These are phyloP conservation scores for Nesogale talazaci DNA, from an alignment of 2,113 vertebrate species.

Conservation along the genomic window DNA sequence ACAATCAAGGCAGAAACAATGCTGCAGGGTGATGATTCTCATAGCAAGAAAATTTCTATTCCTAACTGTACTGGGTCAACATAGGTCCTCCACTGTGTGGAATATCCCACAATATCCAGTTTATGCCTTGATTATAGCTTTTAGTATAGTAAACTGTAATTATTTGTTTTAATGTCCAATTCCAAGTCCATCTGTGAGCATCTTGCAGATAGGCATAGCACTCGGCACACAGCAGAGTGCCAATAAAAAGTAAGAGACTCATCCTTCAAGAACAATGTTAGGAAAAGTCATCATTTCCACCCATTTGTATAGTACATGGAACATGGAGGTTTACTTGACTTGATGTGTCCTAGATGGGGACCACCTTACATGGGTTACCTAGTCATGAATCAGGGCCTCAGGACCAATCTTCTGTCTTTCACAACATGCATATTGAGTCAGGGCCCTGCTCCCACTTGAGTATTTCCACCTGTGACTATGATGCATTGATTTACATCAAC, in stretches of 20 bases:
- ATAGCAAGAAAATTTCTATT: neutral
- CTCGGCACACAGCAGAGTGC: neutral
- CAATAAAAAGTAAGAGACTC: neutral
- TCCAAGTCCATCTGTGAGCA: neutral
- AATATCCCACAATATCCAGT: neutral
- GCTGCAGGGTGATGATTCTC: neutral
- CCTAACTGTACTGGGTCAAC: neutral
- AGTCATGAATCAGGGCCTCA: too few relatives aligned
- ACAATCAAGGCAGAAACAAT: neutral
- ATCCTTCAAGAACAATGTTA: neutral
- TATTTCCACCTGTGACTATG: too few relatives aligned
- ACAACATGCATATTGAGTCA: too few relatives aligned
- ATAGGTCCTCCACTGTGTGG: neutral
- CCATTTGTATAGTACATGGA: too few relatives aligned
- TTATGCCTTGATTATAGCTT: conserved; percentile 36
- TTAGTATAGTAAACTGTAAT: conserved; percentile 16
- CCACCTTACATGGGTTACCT: too few relatives aligned
- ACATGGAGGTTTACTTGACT: too few relatives aligned
- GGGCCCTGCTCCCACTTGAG: too few relatives aligned
- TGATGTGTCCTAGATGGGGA: too few relatives aligned
- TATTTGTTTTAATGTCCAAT: conserved; percentile 24
- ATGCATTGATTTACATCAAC: too few relatives aligned
- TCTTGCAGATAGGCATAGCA: neutral
- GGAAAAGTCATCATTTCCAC: too few relatives aligned
- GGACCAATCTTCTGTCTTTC: too few relatives aligned